These are phyloP conservation scores for Orchesellides sinensis DNA, from an alignment of 2,888 invertebrate species.

Conservation along the genomic window DNA sequence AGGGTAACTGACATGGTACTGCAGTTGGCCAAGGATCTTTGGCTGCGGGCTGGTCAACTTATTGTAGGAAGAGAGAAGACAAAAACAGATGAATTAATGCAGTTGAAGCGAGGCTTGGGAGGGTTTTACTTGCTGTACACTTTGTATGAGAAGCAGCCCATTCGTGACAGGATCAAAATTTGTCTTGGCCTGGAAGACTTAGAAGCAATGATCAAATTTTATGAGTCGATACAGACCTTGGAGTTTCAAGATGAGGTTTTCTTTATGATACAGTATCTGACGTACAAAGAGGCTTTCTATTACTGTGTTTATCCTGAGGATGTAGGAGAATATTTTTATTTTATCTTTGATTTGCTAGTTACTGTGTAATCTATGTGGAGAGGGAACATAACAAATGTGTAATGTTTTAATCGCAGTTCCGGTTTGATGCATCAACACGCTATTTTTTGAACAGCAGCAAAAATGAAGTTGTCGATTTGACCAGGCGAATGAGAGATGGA, in stretches of 20 bases:
- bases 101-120: constrained; percentile 56
- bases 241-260: background rate
- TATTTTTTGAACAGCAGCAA: constrained; percentile 44
- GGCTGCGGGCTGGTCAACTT: constrained; percentile 15
- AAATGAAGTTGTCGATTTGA: constrained; percentile 37
- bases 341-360: too few species aligned
- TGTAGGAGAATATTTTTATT: constrained; percentile 14
- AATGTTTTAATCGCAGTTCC: constrained; percentile 36
- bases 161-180: constrained; percentile 42
- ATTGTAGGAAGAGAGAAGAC: background rate
- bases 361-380: too few species aligned
- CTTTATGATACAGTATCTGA: constrained; percentile 36
- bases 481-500: constrained; percentile 41
- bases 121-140: constrained; percentile 69
- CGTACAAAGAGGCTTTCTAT: constrained; percentile 16
- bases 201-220: background rate
- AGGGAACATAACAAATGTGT: background rate
- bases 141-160: constrained; percentile 67
- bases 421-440: constrained; percentile 48
- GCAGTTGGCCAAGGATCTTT: constrained; percentile 53
- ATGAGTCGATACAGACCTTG: background rate
- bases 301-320: constrained; percentile 30
- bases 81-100: background rate
- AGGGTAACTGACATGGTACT: constrained; percentile 52
- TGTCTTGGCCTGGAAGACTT: constrained; percentile 29